Percentiles rank a stretch among this genome's conserved stretches.
These are phyloP conservation scores for Tachypleus tridentatus DNA, from an alignment of 1,140 invertebrate genomes.

Conservation along the genomic window DNA sequence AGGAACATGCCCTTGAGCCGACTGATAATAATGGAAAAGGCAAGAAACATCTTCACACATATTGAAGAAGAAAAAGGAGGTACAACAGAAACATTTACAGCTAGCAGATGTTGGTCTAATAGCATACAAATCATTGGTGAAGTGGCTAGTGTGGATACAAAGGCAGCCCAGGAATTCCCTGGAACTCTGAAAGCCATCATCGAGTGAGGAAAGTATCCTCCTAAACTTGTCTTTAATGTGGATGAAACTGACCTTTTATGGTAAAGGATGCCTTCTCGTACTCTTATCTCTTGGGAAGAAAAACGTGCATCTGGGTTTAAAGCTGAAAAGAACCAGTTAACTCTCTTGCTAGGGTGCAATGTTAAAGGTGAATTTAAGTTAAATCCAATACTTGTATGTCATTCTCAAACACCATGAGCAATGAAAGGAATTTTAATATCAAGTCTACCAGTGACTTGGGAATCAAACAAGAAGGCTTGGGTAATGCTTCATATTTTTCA, in stretches of 20 bases:
- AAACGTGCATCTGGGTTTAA: conserved; percentile 34
- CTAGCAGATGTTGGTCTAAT: conserved; percentile 4
- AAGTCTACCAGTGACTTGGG: conserved; percentile 33
- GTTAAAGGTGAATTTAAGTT: conserved; percentile 32
- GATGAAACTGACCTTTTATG: conserved; percentile 36
- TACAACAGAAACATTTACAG: background rate
- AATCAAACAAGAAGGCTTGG: conserved; percentile 33
- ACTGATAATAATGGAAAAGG: conserved; percentile 1
- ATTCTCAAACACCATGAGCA: conserved; percentile 27
- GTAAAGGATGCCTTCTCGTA: conserved; percentile 36
- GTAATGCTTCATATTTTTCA: conserved; percentile 32
- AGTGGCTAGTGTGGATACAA: background rate
- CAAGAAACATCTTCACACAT: conserved; percentile 1
- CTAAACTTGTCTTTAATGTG: conserved; percentile 34
- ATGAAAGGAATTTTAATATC: conserved; percentile 31
- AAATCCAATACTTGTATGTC: conserved; percentile 36
- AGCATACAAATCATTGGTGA: conserved; percentile 6
- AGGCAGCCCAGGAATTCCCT: conserved; percentile 20
- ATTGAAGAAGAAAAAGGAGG: conserved; percentile 3
- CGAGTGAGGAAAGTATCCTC: conserved; percentile 28
- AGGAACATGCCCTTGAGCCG: conserved; percentile 3
- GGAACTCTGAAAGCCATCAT: conserved; percentile 22
- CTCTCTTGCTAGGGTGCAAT: conserved; percentile 34
- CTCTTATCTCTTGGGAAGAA: conserved; percentile 32
- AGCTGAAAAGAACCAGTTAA: conserved; percentile 35